Evolutionary conservation across 1,140 invertebrate species (phyloP), one percentile per base, ranked within the genome.

Genomic region (Drosophila subpulchrella): DNA sequence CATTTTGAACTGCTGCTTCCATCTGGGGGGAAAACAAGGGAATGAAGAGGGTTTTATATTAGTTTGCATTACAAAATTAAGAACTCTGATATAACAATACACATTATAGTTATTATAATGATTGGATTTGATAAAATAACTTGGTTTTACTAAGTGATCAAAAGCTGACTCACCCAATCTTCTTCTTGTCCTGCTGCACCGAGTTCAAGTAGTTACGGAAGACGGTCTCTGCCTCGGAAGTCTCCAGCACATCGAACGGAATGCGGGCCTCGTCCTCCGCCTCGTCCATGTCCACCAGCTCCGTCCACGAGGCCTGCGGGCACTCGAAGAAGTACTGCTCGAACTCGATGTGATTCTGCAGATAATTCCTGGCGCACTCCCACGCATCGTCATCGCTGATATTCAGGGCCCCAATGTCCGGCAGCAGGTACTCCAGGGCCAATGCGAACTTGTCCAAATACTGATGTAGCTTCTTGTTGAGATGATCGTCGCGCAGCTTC

Each of bases 1-100:
- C 88, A 97, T 95, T 90, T 98, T 98, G 93, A 99, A 99, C 92
- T 98, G 97, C 88, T 97, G 96, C 82, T 96, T 97, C 95, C 95
- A 97, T 92, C 96, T 97, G 4, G 10, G 6, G 6, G 24, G 15
- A 20, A 15, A 5, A 1, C 7, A 12, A 6, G 32, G 0, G 17
- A 10, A n/a, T 13, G n/a, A 4, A 24, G 42, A n/a, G 30, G 3
- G 24, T 48, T 48, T 30, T n/a, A 15, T 2, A 48, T 27, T 0
- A 11, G 41, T 15, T 27, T 4, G 39, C 6, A n/a, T n/a, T n/a
- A 41, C n/a, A n/a, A n/a, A 39, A 39, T 6, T n/a, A 6, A 39
- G 2, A 17, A 6, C 15, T 17, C 13, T 27, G 15, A 44, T 10
- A 10, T 39, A n/a, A 2, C 38, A 39, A n/a, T 39, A 39, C 0